A percentile compares a stretch with the other conserved stretches of the same genome.
Evolutionary conservation across 2,797 vertebrate genomes (phyloP).

Genomic region (Rhinichthys osculus): DNA sequence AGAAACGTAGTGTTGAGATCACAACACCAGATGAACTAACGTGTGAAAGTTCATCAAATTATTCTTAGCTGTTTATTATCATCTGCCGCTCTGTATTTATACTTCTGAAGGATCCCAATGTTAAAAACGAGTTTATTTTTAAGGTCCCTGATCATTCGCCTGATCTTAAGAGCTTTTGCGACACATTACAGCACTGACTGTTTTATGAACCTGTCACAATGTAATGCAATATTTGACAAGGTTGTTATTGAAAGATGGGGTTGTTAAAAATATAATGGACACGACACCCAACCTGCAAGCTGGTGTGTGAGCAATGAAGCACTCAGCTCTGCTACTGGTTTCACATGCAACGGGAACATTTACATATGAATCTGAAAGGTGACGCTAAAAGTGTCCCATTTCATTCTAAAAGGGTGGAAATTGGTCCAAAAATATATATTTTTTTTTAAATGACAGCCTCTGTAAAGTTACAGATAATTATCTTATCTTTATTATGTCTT

Average conservation of each 20-base stretch:
- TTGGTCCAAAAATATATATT: neutral
- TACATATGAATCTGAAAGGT: neutral
- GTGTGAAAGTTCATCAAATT: neutral
- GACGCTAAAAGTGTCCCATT: neutral
- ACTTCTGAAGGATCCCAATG: slow-evolving; percentile 6
- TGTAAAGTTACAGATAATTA: too few species aligned
- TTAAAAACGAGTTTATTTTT: slow-evolving; percentile 8
- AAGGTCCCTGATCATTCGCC: neutral
- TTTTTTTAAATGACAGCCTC: neutral
- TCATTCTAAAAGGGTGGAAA: neutral
- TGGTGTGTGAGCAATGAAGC: slow-evolving; percentile 1
- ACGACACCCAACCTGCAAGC: neutral
- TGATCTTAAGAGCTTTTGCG: neutral
- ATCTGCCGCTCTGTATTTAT: neutral
- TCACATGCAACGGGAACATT: neutral
- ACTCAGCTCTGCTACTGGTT: neutral
- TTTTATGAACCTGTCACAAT: neutral
- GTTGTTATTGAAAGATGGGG: neutral
- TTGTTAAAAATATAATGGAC: neutral
- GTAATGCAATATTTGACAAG: neutral
- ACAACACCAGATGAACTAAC: slow-evolving; percentile 1
- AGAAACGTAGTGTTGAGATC: neutral
- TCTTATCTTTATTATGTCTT: too few species aligned
- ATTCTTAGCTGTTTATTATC: neutral
- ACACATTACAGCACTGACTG: slow-evolving; percentile 10